Base-by-base conservation (phyloP, 1,140 invertebrate species). In the Belonocnema kinseyi region DNA sequence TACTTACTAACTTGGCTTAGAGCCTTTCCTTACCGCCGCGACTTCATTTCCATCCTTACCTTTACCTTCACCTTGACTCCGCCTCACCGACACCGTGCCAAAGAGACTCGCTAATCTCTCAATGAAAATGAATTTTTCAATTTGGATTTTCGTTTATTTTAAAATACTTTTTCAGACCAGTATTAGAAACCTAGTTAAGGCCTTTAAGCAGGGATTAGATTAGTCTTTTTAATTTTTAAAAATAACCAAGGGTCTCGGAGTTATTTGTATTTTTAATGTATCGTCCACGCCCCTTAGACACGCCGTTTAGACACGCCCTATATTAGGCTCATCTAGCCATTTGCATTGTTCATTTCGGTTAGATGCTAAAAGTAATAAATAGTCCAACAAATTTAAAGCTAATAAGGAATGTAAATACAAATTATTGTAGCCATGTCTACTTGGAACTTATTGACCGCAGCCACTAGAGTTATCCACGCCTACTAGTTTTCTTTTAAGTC, bases 1-100 rank as follows among this genome's bases (percentile, higher is more conserved):
- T 91, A 91, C 90, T 91, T 91, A 91, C 89, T 88, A 90, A 90
- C 87, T 89, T 87, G 83, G 78, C 80, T 81, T 81, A 80, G 54
- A 19, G 79, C 81, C 80, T 83, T 82, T 83, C 80, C 78, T 83
- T 81, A 77, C 79, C 77, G 78, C 76, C 50, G 79, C 74, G 81
- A 83, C 81, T 83, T 81, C 83, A 81, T 83, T 83, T 81, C 79
- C 82, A 84, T 85, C 82, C 77, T 82, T 86, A 86, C 85, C 88
- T 90, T 90, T 90, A 90, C 88, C 89, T 90, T 89, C 84, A 86
- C 85, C 83, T 89, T 89, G 87, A 78, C 79, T 83, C 80, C 82
- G 80, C 80, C 80, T 83, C 77, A 74, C 50, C 50, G 76, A 33
- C 1, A 61, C 13, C 19, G 12, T 61, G 26, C 13, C 58, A 66